Evolutionary conservation across 2,113 vertebrate genomes (phyloP).

Genomic region (Acrocephalus kingi): DNA sequence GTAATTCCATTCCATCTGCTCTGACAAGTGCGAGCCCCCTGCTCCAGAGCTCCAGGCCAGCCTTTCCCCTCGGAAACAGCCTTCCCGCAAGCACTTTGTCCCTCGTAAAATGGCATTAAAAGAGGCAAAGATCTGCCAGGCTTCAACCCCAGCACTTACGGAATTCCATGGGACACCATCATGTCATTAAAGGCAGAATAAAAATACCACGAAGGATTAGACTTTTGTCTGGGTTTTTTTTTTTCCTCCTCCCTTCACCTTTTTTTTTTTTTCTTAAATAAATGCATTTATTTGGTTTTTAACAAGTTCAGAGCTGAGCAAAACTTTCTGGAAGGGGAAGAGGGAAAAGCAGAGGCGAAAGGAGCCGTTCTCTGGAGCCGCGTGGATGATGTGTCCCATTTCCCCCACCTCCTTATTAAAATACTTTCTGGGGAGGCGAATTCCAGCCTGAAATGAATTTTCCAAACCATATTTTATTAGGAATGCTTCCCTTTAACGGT

Average conservation of each 20-base stretch:
- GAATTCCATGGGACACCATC: not conserved
- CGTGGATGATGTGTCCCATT: conserved; percentile 44
- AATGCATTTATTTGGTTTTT: not conserved
- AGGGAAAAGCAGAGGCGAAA: not conserved
- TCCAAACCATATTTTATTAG: conserved; percentile 63
- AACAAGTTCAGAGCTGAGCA: not conserved
- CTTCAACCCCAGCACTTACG: not conserved
- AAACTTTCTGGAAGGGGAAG: not conserved
- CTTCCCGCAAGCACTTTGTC: not conserved
- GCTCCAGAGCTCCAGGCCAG: not conserved
- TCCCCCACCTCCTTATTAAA: conserved; percentile 65
- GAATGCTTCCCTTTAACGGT: conserved; percentile 53
- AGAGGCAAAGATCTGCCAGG: not conserved
- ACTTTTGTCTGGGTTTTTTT: not conserved
- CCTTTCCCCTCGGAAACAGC: not conserved
- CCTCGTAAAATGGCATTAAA: not conserved
- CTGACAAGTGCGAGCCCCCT: not conserved
- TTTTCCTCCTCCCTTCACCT: too few relatives aligned
- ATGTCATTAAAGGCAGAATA: not conserved
- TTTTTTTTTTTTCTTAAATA: not conserved
- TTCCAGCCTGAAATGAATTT: conserved; percentile 71
- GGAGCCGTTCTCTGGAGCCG: not conserved
- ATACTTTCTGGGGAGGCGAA: conserved; percentile 44
- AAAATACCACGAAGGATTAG: conserved; percentile 10
- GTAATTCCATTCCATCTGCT: conserved; percentile 28